Conservation (phyloP, 2,113 vertebrate genomes). For the Odocoileus virginianus region DNA sequence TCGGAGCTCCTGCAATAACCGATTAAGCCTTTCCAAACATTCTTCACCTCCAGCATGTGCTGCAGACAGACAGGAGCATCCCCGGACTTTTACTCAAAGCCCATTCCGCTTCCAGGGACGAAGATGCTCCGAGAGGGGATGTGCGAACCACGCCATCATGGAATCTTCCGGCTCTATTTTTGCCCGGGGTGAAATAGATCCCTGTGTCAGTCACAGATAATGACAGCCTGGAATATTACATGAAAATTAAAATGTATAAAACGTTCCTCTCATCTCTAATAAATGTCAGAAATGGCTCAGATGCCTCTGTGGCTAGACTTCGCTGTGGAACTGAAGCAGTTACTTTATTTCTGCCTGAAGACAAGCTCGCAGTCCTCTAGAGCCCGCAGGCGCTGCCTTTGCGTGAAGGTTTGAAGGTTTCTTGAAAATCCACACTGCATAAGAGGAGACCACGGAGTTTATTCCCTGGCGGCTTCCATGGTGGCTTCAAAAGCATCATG, state of each 20-base stretch:
- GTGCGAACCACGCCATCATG: constrained; percentile 43
- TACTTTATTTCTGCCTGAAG: not conserved
- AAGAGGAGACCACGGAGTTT: not conserved
- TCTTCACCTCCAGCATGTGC: constrained; percentile 71
- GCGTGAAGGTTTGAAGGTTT: not conserved
- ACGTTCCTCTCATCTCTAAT: constrained; percentile 60
- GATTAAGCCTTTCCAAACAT: constrained; percentile 76
- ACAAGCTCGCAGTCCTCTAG: not conserved
- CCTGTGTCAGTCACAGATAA: constrained; percentile 66
- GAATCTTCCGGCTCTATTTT: constrained; percentile 50
- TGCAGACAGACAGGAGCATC: constrained; percentile 65
- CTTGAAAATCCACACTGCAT: not conserved
- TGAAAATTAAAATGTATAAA: constrained; percentile 64
- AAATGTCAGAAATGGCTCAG: not conserved
- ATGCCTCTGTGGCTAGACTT: constrained; percentile 14
- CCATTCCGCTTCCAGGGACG: constrained; percentile 65
- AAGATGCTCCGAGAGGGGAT: constrained; percentile 44
- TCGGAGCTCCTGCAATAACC: constrained; percentile 65
- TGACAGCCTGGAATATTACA: constrained; percentile 67
- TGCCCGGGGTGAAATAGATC: constrained; percentile 48
- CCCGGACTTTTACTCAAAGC: constrained; percentile 54
- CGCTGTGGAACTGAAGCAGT: not conserved
- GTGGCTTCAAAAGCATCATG: not conserved
- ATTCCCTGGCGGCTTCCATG: not conserved
- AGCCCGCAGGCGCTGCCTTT: not conserved